Percentiles rank a stretch among this genome's conserved stretches.
Conservation (phyloP, 2,113 vertebrate genomes). For the Psephotus haematonotus region DNA sequence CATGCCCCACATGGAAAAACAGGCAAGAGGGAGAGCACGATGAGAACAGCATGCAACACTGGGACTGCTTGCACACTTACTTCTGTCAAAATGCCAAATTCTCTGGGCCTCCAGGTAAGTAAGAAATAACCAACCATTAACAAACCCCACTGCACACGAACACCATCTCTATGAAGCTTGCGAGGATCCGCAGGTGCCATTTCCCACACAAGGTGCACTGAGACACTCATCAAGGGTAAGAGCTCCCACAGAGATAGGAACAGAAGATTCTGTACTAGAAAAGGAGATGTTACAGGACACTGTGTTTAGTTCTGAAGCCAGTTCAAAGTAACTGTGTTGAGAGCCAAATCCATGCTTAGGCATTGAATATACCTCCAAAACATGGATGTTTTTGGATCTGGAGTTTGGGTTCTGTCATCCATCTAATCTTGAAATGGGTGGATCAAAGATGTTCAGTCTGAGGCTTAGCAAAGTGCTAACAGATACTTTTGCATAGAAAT, state of each 20-base stretch:
- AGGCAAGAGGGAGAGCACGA: background rate
- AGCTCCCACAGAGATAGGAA: background rate
- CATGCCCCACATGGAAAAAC: background rate
- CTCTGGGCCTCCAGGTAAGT: background rate
- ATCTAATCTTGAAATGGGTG: conserved; percentile 52
- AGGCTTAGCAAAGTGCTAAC: conserved; percentile 50
- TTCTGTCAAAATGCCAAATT: background rate
- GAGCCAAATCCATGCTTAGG: background rate
- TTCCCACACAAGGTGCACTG: background rate
- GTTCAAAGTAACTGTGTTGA: background rate
- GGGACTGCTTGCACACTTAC: background rate
- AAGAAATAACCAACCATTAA: background rate
- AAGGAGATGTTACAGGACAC: background rate
- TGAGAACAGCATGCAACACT: rapidly evolving
- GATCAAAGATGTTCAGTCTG: conserved; percentile 50
- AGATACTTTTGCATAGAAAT: conserved; percentile 20
- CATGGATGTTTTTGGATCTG: conserved; percentile 9
- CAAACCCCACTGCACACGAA: rapidly evolving
- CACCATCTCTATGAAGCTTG: background rate
- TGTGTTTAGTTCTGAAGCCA: background rate
- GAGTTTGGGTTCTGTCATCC: conserved; percentile 40
- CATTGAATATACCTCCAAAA: conserved; percentile 39
- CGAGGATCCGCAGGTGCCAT: background rate
- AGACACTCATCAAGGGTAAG: background rate
- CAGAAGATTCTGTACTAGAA: background rate